Conservation (phyloP, 2,888 invertebrate genomes). For the Barypeithes pellucidus region DNA sequence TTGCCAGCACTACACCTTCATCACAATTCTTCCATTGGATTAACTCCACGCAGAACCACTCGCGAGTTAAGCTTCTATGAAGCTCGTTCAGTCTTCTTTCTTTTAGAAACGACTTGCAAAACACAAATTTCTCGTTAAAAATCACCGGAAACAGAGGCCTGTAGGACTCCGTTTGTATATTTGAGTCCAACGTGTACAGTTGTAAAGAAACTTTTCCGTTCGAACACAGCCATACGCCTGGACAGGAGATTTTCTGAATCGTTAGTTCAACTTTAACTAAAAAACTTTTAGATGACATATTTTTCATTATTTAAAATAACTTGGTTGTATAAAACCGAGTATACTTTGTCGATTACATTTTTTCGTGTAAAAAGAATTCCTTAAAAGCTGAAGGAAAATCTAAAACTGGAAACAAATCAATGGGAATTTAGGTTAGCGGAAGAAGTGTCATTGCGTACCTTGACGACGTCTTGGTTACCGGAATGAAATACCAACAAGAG, state of each 20-base stretch:
- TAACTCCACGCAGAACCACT: conserved; percentile 77
- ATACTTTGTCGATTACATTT: not conserved
- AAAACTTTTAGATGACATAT: conserved; percentile 72
- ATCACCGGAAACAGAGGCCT: conserved; percentile 82
- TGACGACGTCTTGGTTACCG: conserved; percentile 34
- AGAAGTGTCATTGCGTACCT: conserved; percentile 49
- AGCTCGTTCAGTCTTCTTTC: conserved; percentile 70
- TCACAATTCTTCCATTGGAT: conserved; percentile 76
- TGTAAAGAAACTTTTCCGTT: conserved; percentile 84
- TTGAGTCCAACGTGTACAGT: conserved; percentile 80
- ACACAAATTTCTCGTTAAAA: conserved; percentile 82
- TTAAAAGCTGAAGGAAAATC: not conserved
- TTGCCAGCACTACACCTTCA: conserved; percentile 74
- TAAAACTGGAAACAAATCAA: conserved; percentile 39
- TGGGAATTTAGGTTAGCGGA: conserved; percentile 40
- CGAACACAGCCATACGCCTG: conserved; percentile 89
- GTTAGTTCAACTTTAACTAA: conserved; percentile 75
- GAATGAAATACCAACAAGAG: conserved; percentile 11
- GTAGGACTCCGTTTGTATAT: conserved; percentile 78
- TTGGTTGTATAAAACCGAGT: not conserved
- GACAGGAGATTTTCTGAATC: conserved; percentile 83
- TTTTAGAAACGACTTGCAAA: conserved; percentile 75
- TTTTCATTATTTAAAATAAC: conserved; percentile 5
- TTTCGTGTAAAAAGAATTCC: conserved; percentile 1
- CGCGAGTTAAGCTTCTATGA: conserved; percentile 73